Conservation (phyloP, 2,888 invertebrate species). For the Apantesis nais region DNA sequence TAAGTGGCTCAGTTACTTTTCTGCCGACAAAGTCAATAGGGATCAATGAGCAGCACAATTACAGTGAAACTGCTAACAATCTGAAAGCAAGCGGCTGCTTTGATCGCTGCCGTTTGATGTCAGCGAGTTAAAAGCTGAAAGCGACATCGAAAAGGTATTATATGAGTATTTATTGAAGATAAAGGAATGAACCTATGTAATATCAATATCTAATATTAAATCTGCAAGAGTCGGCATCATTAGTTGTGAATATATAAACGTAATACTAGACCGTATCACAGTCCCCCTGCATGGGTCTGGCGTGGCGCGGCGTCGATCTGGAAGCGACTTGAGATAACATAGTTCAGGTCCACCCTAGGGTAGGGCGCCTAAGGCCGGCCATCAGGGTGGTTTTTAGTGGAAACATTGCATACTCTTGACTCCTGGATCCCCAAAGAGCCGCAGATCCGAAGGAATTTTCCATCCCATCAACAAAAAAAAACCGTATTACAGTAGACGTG, state of each 20-base stretch:
- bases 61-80: slow-evolving; percentile 14
- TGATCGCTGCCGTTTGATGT: slow-evolving; percentile 10
- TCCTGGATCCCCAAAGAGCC: too few relatives aligned
- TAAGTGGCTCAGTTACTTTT: slow-evolving; percentile 14
- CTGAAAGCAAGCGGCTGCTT: slow-evolving; percentile 12
- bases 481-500: background rate
- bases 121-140: slow-evolving; percentile 1
- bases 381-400: too few relatives aligned
- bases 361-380: too few relatives aligned
- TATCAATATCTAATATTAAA: background rate
- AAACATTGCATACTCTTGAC: too few relatives aligned
- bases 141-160: slow-evolving; percentile 1
- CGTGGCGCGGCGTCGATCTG: too few relatives aligned
- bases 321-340: too few relatives aligned
- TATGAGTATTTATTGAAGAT: background rate
- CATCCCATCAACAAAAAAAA: too few relatives aligned
- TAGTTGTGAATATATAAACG: background rate
- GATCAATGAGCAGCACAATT: slow-evolving; percentile 20
- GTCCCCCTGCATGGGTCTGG: too few relatives aligned
- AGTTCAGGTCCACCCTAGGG: too few relatives aligned
- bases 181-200: background rate
- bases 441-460: too few relatives aligned
- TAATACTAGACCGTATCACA: background rate
- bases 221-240: background rate
- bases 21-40: slow-evolving; percentile 14